phyloP scores from a whole-genome alignment of 2,888 invertebrate genomes.

The Drosophila greeni region DNA sequence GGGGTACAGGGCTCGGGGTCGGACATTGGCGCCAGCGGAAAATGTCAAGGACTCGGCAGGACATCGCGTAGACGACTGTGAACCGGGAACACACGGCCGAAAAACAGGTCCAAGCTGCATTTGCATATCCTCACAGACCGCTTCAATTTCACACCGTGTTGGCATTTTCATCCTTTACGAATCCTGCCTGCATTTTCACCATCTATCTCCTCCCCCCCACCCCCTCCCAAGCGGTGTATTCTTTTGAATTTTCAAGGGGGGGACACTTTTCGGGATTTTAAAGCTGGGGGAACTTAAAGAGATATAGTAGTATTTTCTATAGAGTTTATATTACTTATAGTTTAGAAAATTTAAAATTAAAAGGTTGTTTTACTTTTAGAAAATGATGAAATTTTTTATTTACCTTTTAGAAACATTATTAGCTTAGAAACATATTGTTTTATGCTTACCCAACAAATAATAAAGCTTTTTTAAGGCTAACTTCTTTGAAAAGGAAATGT shows the following conservation, averaged over 20 bases:
- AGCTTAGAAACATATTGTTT: too few species aligned
- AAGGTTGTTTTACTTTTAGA: background rate
- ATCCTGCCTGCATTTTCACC: slow-evolving; percentile 17
- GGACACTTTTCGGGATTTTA: background rate
- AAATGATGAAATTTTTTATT: too few species aligned
- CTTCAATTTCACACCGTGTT: slow-evolving; percentile 56
- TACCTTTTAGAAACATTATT: too few species aligned
- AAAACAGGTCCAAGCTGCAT: slow-evolving; percentile 42
- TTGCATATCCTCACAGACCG: slow-evolving; percentile 64
- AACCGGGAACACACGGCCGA: slow-evolving; percentile 34
- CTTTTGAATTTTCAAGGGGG: slow-evolving; percentile 8
- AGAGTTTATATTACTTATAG: background rate
- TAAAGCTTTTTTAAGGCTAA: too few species aligned
- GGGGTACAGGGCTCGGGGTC: background rate
- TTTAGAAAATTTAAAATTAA: background rate
- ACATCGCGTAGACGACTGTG: slow-evolving; percentile 29
- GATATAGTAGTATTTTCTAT: background rate
- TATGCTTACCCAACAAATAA: background rate
- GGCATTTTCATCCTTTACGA: slow-evolving; percentile 52
- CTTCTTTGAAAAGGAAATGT: background rate
- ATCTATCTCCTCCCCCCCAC: background rate
- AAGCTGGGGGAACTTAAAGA: background rate
- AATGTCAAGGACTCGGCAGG: slow-evolving; percentile 64
- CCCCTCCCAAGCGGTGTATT: background rate
- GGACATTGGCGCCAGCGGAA: slow-evolving; percentile 45